Evolutionary conservation across 1,140 invertebrate species (phyloP), one percentile per base, ranked within the genome.

Genomic region (Diachasma alloeum): DNA sequence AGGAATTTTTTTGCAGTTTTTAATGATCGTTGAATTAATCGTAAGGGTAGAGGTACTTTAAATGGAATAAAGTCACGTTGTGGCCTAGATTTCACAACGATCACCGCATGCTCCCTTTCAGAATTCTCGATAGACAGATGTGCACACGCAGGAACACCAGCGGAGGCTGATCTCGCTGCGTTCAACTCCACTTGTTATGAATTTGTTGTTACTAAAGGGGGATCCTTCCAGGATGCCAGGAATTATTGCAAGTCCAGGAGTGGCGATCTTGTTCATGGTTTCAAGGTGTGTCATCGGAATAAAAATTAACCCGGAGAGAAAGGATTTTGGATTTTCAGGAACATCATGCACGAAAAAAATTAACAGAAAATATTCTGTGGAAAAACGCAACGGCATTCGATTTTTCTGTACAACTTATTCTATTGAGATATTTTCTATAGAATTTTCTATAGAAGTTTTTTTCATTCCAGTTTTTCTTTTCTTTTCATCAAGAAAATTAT

Each of bases 121-220:
- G 95, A 96, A 88, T 96, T 96, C 86, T 95, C 95, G 9, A 92
- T 94, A 79, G 95, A 96, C 82, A 92, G 94, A 26, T 96, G 95
- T 82, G 92, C 94, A 0, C 92, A 93, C 0, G 86, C 90, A 13
- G 92, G 93, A 4, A 92, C 94, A 0, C 91, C 93, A 0, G 93
- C 93, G 26, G 94, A 96, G 73, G 92, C 94, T 1, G 93, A 96
- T 80, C 83, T 97, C 56, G 92, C 94, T 0, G 93, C 94, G 4
- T 97, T 97, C 86, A 94, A 95, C 36, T 92, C 95, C 63, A 96
- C 93, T 17, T 98, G 97, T 84, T 97, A 97, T 87, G 96, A 97
- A 84, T 97, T 97, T 85, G 93, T 94, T 75, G 92, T 95, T 9
- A 93, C 91, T 37, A 93, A 93, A 83, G 96, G 96, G 0, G 94